A percentile compares a stretch with the other conserved stretches of the same genome.
These are phyloP conservation scores for Sinella curviseta DNA, from an alignment of 1,140 invertebrate species.

Conservation along the genomic window DNA sequence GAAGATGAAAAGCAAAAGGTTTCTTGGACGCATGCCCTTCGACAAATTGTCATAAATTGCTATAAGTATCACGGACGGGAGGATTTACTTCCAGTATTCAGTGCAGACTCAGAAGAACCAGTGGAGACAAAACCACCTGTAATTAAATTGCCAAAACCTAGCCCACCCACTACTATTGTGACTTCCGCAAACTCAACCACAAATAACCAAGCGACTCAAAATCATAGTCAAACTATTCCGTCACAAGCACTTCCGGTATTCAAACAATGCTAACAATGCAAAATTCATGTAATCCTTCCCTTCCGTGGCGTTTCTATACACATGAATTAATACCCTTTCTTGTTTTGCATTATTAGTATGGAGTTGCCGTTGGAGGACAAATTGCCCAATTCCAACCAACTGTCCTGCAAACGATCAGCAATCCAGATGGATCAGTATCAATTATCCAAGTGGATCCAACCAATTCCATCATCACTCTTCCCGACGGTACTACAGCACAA, in stretches of 20 bases:
- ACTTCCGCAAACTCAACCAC: constrained; percentile 46
- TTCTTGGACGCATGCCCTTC: constrained; percentile 95
- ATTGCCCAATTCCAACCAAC: constrained; percentile 79
- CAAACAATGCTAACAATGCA: neutral
- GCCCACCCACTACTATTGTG: constrained; percentile 51
- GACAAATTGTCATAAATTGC: constrained; percentile 97
- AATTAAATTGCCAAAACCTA: constrained; percentile 46
- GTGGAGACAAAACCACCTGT: constrained; percentile 50
- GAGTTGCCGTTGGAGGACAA: constrained; percentile 51
- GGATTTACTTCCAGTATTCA: constrained; percentile 91
- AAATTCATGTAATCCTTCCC: constrained; percentile 14
- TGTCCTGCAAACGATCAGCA: constrained; percentile 93
- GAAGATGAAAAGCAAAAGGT: constrained; percentile 98
- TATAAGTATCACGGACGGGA: constrained; percentile 97
- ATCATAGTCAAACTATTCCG: constrained; percentile 48
- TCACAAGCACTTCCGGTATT: constrained; percentile 46
- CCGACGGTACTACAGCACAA: constrained; percentile 92
- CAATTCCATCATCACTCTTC: constrained; percentile 89
- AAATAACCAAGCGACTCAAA: constrained; percentile 31
- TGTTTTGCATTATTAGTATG: constrained; percentile 8
- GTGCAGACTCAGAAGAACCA: constrained; percentile 81
- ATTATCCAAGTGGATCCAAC: constrained; percentile 94
- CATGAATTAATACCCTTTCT: no score
- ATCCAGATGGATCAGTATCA: constrained; percentile 93
- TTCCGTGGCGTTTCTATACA: constrained; percentile 5